Conservation (phyloP, 30 jellyfish, hydroid and myxozoan genomes). For the Clytia hemisphaerica region DNA sequence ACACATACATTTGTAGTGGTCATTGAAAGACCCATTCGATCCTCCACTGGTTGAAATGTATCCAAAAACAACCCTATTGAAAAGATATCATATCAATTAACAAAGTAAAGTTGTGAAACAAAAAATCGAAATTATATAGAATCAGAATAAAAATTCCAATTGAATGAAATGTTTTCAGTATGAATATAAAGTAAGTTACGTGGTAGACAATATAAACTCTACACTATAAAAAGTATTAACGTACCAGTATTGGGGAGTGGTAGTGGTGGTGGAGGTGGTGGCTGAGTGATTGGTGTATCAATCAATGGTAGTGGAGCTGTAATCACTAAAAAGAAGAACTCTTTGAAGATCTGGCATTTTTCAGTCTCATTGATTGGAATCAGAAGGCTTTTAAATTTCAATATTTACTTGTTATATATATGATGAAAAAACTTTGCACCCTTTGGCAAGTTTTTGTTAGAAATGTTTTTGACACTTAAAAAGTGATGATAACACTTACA, state of each 20-base stretch:
- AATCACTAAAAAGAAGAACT: not conserved
- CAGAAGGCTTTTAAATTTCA: no score
- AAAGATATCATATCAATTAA: no score
- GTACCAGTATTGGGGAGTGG: conserved; percentile 3
- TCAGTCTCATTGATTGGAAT: not conserved
- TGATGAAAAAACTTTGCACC: no score
- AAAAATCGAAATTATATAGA: no score
- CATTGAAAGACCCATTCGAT: conserved; percentile 17
- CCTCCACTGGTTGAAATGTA: conserved; percentile 16
- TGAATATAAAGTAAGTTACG: no score
- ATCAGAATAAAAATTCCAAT: no score
- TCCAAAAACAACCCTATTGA: not conserved
- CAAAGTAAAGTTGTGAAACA: not conserved
- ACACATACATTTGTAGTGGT: conserved; percentile 22
- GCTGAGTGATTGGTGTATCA: conserved; percentile 17
- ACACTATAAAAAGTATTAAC: not conserved
- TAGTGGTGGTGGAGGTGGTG: conserved; percentile 11
- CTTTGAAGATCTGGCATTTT: not conserved
- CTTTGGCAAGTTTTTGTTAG: no score
- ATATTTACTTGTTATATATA: no score
- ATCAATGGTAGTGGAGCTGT: conserved; percentile 31
- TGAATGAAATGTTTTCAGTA: no score
- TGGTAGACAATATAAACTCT: no score
- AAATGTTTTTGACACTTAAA: no score
- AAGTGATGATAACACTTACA: no score